Evolutionary conservation across 2,113 vertebrate genomes (phyloP), one percentile per base, ranked within the genome.

Genomic region (Salminus brasiliensis): DNA sequence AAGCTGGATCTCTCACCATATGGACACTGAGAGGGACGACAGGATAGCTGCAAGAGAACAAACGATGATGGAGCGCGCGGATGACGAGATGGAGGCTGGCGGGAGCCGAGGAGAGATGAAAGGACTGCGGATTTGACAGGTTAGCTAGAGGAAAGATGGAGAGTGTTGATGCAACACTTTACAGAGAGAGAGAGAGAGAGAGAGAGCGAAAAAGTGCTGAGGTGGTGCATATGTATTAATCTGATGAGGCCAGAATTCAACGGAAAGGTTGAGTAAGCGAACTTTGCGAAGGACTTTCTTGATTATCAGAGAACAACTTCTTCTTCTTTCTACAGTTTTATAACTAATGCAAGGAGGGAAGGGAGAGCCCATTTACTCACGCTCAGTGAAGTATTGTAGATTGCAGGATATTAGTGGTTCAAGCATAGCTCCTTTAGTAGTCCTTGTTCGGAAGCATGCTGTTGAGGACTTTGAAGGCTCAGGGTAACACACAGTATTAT

Each of bases 361-460:
- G 36, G 53, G 59, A 55, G 21, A 6, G 21, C 45, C 13, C 3
- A 27, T 62, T 27, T 15, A 47, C 39, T 60, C 65, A 76, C 36
- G 23, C 4, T 9, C 8, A 45, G 2, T 34, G 13, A n/a, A 52
- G 65, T n/a, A 45, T 68, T 45, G 43, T 57, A 39, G 43, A 71
- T 39, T 66, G 34, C 34, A 66, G 70, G 72, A 36, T 72, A 39
- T 63, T 62, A 81, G 49, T 25, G 41, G 21, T 72, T 18, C 62
- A 75, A 81, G 66, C 68, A 34, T 81, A 81, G 76, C 32, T 71
- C 27, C 9, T 66, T 29, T 72, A 55, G 68, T 72, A 67, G 57
- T 68, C 62, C 60, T 63, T 72, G 32, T 67, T 41, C 41, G 72
- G 36, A 81, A 78, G 75, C 65, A 79, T 75, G 72, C 59, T 49